Evolutionary conservation across 2,797 vertebrate genomes (phyloP), one percentile per base, ranked within the genome.

Genomic region (Micrastur ruficollis): DNA sequence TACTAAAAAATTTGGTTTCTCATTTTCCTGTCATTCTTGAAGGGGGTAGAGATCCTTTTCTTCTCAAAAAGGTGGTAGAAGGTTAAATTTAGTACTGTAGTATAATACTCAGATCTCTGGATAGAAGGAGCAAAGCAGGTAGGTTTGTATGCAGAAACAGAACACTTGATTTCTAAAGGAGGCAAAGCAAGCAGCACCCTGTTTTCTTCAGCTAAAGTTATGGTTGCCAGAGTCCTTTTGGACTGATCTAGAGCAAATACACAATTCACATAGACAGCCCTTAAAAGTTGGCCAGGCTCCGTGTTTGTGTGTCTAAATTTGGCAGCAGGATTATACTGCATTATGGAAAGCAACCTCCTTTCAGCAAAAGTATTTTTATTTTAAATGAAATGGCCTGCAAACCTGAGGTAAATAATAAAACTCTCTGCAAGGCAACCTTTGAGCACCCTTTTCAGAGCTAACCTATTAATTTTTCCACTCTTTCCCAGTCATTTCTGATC

Each of bases 391-490:
- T 5, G 3, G 23, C 78, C 74, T 93, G 46, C 66, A 75, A 55
- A 81, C 27, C 49, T 58, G 76, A 63, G 71, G 61, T 55, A 80
- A 86, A 79, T 52, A 49, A 34, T 53, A 32, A 36, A 73, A 16
- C 31, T 78, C 55, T 61, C 34, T 49, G 86, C 81, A 78, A 93
- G 50, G 44, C 67, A 62, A 40, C 42, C 47, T 95, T 62, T 18
- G 72, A 89, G 61, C 71, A 59, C 75, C 61, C 61, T 89, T 53
- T 38, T n/a, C 40, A 58, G 81, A 65, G 74, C 61, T 65, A 93
- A 95, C 92, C 94, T 79, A 50, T 83, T 96, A 25, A 93, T 97
- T 96, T 96, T 91, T 52, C 68, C 61, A 40, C 79, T 56, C 81
- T 78, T 82, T 49, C 84, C 75, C 94, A 67, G 22, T 93, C 40